phyloP scores from a whole-genome alignment of 2,113 vertebrate genomes.

The Phylloscopus trochiloides region DNA sequence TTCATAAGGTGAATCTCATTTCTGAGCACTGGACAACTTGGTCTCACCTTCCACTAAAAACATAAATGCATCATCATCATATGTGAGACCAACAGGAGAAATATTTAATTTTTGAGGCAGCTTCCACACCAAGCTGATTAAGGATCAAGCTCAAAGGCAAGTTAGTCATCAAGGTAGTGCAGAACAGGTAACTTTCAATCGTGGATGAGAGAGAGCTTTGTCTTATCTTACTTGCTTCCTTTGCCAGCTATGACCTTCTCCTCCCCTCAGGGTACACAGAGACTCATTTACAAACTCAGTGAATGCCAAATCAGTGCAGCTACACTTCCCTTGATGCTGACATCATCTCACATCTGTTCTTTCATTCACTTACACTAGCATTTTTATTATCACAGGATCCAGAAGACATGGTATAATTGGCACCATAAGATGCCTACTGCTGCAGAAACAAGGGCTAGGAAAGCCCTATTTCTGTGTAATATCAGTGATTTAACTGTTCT shows the following conservation, averaged over 20 bases:
- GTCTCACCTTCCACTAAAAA: neutral
- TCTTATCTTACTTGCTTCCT: conserved; percentile 23
- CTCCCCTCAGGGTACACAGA: conserved; percentile 3
- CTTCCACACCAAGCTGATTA: neutral
- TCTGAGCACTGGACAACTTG: neutral
- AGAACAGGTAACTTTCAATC: neutral
- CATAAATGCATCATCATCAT: neutral
- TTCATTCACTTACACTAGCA: conserved; percentile 28
- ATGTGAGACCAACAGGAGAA: neutral
- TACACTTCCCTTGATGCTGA: conserved; percentile 43
- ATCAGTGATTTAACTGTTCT: neutral
- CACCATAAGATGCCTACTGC: neutral
- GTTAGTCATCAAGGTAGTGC: conserved; percentile 23
- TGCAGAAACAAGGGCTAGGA: neutral
- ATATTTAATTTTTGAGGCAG: conserved; percentile 2
- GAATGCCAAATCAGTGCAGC: conserved; percentile 27
- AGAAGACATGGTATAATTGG: neutral
- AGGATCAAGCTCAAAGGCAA: conserved; percentile 11
- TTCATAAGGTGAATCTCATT: neutral
- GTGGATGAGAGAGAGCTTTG: neutral
- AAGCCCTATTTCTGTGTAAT: neutral
- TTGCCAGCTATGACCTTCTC: conserved; percentile 43
- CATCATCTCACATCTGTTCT: conserved; percentile 45
- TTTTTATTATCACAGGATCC: conserved; percentile 20
- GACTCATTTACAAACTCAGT: conserved; percentile 40